Percentiles rank a stretch among this genome's conserved stretches.
Evolutionary conservation across 2,888 invertebrate genomes (phyloP).

Genomic region (Dryobota labecula): DNA sequence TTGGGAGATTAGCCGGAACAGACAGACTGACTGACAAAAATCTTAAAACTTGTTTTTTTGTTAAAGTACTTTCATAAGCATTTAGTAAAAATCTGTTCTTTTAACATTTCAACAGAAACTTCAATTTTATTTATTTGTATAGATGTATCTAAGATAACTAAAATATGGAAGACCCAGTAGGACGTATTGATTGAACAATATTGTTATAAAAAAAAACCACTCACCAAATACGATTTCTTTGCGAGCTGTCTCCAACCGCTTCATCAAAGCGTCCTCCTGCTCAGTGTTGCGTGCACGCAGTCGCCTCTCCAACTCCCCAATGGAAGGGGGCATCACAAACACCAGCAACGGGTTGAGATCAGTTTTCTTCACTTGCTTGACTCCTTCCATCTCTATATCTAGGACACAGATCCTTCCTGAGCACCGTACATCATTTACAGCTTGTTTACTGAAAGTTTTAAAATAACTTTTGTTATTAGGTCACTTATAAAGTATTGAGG

Average conservation of each 20-base stretch:
- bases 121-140: too few relatives aligned
- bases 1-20: too few relatives aligned
- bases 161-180: neutral
- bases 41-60: too few relatives aligned
- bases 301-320: slow-evolving; percentile 94
- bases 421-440: slow-evolving; percentile 95
- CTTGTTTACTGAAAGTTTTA: slow-evolving; percentile 92
- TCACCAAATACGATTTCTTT: slow-evolving; percentile 96
- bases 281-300: slow-evolving; percentile 96
- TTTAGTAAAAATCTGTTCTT: too few relatives aligned
- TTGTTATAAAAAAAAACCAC: neutral
- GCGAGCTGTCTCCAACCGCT: slow-evolving; percentile 94
- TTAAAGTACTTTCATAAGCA: too few relatives aligned
- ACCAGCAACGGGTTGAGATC: slow-evolving; percentile 96
- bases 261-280: slow-evolving; percentile 95
- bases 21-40: too few relatives aligned
- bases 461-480: slow-evolving; percentile 47
- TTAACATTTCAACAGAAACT: too few relatives aligned
- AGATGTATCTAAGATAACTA: too few relatives aligned
- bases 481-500: slow-evolving; percentile 1
- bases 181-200: neutral
- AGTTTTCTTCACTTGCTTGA: slow-evolving; percentile 95
- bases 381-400: slow-evolving; percentile 98
- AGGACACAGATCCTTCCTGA: slow-evolving; percentile 97
- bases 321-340: slow-evolving; percentile 97